phyloP scores from a whole-genome alignment of 53 echinoderm and acorn worm species.

The Stichopus horrens region DNA sequence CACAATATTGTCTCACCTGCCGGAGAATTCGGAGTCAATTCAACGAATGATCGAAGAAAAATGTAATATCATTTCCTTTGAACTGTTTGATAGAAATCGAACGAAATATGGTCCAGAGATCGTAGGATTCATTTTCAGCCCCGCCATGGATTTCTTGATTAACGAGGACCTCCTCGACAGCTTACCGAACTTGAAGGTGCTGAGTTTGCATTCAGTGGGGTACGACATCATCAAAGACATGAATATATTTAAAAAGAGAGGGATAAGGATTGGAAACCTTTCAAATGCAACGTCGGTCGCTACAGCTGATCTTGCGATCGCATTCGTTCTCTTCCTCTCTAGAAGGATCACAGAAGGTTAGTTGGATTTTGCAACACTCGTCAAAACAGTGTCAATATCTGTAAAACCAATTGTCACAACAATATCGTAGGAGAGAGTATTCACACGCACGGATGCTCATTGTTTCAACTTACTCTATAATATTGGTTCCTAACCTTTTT shows the following conservation, averaged over 20 bases:
- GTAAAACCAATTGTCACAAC: no score
- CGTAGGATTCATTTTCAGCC: neutral
- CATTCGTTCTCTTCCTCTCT: constrained; percentile 36
- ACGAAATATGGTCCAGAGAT: neutral
- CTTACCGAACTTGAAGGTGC: constrained; percentile 11
- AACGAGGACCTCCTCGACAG: neutral
- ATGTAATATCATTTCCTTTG: neutral
- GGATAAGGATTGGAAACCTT: constrained; percentile 13
- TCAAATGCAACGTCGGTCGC: constrained; percentile 31
- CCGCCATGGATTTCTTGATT: neutral
- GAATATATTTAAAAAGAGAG: constrained; percentile 32
- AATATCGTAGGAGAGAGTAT: no score
- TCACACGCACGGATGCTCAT: no score
- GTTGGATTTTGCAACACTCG: no score
- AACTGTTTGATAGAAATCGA: constrained; percentile 1
- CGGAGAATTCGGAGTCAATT: no score
- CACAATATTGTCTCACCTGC: no score
- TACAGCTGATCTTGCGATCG: constrained; percentile 38
- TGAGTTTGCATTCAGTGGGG: neutral
- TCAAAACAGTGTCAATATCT: no score
- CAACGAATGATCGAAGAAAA: neutral
- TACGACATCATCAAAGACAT: constrained; percentile 26
- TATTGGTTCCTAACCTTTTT: no score
- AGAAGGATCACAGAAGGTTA: constrained; percentile 48
- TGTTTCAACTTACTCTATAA: no score